Conservation (phyloP, 2,888 invertebrate species). For the Sialis fuliginosa region DNA sequence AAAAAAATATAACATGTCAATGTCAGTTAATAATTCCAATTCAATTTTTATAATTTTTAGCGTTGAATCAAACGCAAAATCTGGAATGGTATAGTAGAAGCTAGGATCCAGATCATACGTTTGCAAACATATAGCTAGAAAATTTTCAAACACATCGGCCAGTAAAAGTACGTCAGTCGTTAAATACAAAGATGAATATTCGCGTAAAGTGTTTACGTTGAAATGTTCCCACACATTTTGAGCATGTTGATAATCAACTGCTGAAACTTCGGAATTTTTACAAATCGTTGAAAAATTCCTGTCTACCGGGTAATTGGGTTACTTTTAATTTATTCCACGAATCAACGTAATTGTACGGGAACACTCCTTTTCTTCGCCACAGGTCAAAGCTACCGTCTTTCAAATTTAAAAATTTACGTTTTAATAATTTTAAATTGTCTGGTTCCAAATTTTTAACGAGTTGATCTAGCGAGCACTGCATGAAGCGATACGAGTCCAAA, state of each 20-base stretch:
- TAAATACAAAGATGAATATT: conserved; percentile 8
- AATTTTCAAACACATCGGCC: conserved; percentile 10
- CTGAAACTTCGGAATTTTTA: conserved; percentile 6
- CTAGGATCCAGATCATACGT: conserved; percentile 8
- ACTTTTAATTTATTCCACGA: conserved; percentile 9
- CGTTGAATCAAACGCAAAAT: conserved; percentile 7
- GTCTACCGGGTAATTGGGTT: conserved; percentile 7
- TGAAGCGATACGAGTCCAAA: conserved; percentile 16
- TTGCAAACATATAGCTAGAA: conserved; percentile 7
- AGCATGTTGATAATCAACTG: conserved; percentile 10
- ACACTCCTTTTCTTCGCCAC: neutral
- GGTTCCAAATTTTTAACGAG: conserved; percentile 11
- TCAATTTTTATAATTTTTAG: conserved; percentile 6
- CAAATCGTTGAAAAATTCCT: conserved; percentile 8
- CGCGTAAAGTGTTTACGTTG: conserved; percentile 7
- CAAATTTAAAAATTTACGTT: conserved; percentile 5
- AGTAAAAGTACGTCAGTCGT: conserved; percentile 9
- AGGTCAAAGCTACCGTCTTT: conserved; percentile 1
- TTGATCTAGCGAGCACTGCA: conserved; percentile 14
- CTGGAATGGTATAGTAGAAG: conserved; percentile 8
- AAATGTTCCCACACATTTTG: conserved; percentile 9
- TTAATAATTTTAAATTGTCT: conserved; percentile 5
- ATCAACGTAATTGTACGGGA: neutral
- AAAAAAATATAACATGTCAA: neutral
- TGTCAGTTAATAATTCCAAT: conserved; percentile 8